These are phyloP conservation scores for Brachypteracias leptosomus DNA, from an alignment of 2,113 vertebrate species.

Conservation along the genomic window DNA sequence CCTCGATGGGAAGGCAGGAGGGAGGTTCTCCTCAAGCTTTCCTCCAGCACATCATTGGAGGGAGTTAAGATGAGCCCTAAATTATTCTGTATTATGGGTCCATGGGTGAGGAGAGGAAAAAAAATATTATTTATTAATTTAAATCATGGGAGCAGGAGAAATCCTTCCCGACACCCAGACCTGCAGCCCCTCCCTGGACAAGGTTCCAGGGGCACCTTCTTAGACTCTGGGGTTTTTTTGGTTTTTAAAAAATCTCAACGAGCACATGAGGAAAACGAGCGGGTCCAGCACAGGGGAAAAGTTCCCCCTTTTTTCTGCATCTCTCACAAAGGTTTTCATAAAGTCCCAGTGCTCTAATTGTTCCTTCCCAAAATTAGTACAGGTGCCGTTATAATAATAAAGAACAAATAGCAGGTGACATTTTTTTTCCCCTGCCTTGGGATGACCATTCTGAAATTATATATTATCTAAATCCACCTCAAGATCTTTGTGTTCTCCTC, in stretches of 20 bases:
- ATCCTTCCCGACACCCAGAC: neutral
- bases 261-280: neutral
- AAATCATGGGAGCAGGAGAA: neutral
- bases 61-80: neutral
- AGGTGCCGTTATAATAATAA: neutral
- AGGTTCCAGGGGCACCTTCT: neutral
- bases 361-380: neutral
- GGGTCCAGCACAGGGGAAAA: neutral
- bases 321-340: neutral
- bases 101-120: accelerated
- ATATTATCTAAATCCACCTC: neutral
- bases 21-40: neutral
- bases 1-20: neutral
- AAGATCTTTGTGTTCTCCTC: neutral
- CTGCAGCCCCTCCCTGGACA: neutral
- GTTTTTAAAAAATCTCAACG: neutral
- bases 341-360: neutral
- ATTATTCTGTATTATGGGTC: neutral
- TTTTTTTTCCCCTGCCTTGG: neutral
- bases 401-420: no score
- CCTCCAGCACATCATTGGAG: neutral
- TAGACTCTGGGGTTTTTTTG: neutral
- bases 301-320: neutral
- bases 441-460: neutral
- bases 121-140: conserved; percentile 3